Evolutionary conservation across 1,140 invertebrate species (phyloP).

Genomic region (Venustaconcha ellipsiformis): DNA sequence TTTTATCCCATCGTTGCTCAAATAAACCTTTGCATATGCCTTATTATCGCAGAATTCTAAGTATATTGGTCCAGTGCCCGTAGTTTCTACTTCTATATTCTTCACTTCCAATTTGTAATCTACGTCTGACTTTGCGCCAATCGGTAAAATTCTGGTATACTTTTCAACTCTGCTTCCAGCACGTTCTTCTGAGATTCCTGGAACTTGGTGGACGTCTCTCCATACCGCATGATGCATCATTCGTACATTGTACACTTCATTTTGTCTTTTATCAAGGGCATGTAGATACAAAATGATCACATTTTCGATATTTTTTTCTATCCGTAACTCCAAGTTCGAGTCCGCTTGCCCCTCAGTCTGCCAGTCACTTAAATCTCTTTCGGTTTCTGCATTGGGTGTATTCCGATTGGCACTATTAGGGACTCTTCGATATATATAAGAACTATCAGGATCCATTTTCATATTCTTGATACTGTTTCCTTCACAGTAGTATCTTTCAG

Average conservation of each 20-base stretch:
- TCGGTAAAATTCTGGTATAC: neutral
- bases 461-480: too few relatives aligned
- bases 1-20: neutral
- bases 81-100: neutral
- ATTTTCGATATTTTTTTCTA: neutral
- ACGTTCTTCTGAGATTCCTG: slow-evolving; percentile 3
- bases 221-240: slow-evolving; percentile 9
- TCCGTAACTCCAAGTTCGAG: too few relatives aligned
- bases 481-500: too few relatives aligned
- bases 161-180: slow-evolving; percentile 2
- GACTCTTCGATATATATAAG: too few relatives aligned
- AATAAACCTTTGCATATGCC: neutral
- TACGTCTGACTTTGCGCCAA: neutral
- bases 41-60: neutral
- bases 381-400: too few relatives aligned
- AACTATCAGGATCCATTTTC: too few relatives aligned
- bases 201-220: slow-evolving; percentile 4
- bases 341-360: too few relatives aligned
- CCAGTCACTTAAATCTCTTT: too few relatives aligned
- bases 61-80: neutral
- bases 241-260: slow-evolving; percentile 3
- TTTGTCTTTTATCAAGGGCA: neutral
- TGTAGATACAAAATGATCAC: neutral
- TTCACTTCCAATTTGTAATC: neutral
- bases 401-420: too few relatives aligned